Evolutionary conservation across 1,140 invertebrate genomes (phyloP).

Genomic region (Zaprionus nigranus): DNA sequence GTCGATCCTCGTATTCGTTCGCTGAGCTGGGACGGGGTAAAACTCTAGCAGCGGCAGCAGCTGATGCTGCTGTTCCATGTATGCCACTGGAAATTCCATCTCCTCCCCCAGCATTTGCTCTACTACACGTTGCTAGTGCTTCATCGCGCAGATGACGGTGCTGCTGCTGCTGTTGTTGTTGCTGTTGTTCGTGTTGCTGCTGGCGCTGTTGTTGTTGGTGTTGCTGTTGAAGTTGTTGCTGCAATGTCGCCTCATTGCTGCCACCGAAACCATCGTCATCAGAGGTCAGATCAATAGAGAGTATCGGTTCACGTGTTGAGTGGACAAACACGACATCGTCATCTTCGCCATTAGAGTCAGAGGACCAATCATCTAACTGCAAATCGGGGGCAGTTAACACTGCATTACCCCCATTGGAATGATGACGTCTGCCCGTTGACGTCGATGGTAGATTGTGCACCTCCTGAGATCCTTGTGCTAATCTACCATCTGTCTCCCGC

Average conservation of each 20-base stretch:
- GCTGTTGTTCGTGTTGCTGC: slow-evolving; percentile 4
- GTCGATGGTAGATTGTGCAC: slow-evolving; percentile 55
- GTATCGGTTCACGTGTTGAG: slow-evolving; percentile 79
- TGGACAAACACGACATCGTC: slow-evolving; percentile 85
- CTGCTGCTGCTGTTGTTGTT: slow-evolving; percentile 14
- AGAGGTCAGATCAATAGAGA: slow-evolving; percentile 79
- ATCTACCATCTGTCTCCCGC: slow-evolving; percentile 42
- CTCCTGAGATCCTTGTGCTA: slow-evolving; percentile 21
- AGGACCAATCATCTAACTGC: slow-evolving; percentile 90
- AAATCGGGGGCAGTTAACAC: slow-evolving; percentile 90
- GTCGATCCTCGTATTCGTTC: slow-evolving; percentile 34
- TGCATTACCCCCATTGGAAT: slow-evolving; percentile 40
- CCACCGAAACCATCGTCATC: slow-evolving; percentile 67
- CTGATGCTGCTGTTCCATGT: not conserved
- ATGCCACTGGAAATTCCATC: slow-evolving; percentile 1
- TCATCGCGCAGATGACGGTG: slow-evolving; percentile 28
- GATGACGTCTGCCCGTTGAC: slow-evolving; percentile 54
- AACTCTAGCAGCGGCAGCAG: slow-evolving; percentile 3
- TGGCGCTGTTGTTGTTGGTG: slow-evolving; percentile 16
- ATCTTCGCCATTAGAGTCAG: slow-evolving; percentile 87
- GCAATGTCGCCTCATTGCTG: slow-evolving; percentile 31
- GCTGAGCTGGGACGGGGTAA: slow-evolving; percentile 34
- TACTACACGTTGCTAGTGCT: slow-evolving; percentile 24
- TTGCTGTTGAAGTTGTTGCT: slow-evolving; percentile 23
- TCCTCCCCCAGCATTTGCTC: not conserved